These are phyloP conservation scores for Stegodyphus dumicola DNA, from an alignment of 1,140 invertebrate genomes.

Conservation along the genomic window DNA sequence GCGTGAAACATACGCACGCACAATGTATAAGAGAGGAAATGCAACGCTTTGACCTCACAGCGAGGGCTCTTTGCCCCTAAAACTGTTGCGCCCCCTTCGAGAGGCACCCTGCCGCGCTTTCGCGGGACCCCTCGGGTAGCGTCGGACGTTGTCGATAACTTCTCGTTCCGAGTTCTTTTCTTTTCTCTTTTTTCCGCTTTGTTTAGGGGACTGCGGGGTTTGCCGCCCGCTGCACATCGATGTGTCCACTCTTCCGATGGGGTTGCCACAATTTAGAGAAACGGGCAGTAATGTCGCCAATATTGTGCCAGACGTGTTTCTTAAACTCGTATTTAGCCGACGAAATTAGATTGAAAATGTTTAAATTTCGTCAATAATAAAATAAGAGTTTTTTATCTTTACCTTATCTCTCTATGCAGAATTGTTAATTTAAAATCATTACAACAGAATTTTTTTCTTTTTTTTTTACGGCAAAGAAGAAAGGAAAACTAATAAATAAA, in stretches of 20 bases:
- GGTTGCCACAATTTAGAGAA: background rate
- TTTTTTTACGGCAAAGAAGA: too few species aligned
- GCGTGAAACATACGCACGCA: background rate
- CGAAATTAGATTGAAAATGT: too few species aligned
- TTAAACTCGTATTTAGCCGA: too few species aligned
- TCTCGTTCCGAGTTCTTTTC: slow-evolving; percentile 13
- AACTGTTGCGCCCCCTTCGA: slow-evolving; percentile 33
- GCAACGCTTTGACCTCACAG: slow-evolving; percentile 44
- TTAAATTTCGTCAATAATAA: too few species aligned
- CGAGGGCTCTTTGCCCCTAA: slow-evolving; percentile 22
- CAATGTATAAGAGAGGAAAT: slow-evolving; percentile 22
- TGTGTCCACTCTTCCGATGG: background rate
- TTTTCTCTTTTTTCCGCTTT: background rate
- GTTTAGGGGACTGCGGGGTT: background rate
- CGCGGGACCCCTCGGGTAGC: slow-evolving; percentile 14
- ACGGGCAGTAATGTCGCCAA: too few species aligned
- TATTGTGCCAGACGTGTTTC: too few species aligned
- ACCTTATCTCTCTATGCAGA: too few species aligned
- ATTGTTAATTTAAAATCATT: too few species aligned
- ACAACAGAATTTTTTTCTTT: too few species aligned
- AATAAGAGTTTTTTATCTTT: too few species aligned
- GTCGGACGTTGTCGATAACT: slow-evolving; percentile 39
- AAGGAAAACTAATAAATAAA: too few species aligned
- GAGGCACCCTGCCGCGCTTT: slow-evolving; percentile 26
- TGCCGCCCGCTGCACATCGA: background rate